Conservation (phyloP, 2,888 invertebrate genomes). For the Crioceris asparagi region DNA sequence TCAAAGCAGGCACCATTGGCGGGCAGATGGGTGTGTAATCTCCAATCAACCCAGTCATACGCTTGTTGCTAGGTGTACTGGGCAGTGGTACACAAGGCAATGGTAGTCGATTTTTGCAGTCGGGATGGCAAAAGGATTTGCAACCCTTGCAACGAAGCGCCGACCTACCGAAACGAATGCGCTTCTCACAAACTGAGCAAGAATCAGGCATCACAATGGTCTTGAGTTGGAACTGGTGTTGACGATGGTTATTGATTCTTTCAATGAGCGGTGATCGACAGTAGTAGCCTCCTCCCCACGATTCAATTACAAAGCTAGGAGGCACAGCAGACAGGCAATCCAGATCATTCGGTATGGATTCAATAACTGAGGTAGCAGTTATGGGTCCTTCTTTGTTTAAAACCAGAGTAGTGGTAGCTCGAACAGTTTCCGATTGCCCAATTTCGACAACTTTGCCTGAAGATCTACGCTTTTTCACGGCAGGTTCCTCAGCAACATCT, state of each 20-base stretch:
- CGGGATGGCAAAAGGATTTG: conserved; percentile 69
- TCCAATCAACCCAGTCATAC: conserved; percentile 57
- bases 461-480: conserved; percentile 18
- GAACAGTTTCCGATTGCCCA: conserved; percentile 49
- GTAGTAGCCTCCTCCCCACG: no score
- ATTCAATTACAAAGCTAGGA: no score
- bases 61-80: conserved; percentile 51
- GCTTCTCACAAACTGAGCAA: no score
- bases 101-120: conserved; percentile 73
- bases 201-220: conserved; percentile 69
- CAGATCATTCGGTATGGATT: conserved; percentile 56
- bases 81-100: conserved; percentile 77
- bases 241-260: conserved; percentile 17
- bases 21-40: conserved; percentile 78
- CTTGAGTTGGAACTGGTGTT: conserved; percentile 64
- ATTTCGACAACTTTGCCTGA: conserved; percentile 37
- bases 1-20: conserved; percentile 89
- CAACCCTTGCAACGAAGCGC: conserved; percentile 80
- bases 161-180: conserved; percentile 71
- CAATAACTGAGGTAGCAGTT: conserved; percentile 59
- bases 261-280: no score
- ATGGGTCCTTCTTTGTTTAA: conserved; percentile 54
- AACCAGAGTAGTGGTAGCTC: conserved; percentile 65
- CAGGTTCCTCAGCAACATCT: conserved; percentile 9
- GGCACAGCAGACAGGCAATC: no score